A percentile compares a stretch with the other conserved stretches of the same genome.
Conservation (phyloP, 2,113 vertebrate species). For the Brienomyrus longianalis region DNA sequence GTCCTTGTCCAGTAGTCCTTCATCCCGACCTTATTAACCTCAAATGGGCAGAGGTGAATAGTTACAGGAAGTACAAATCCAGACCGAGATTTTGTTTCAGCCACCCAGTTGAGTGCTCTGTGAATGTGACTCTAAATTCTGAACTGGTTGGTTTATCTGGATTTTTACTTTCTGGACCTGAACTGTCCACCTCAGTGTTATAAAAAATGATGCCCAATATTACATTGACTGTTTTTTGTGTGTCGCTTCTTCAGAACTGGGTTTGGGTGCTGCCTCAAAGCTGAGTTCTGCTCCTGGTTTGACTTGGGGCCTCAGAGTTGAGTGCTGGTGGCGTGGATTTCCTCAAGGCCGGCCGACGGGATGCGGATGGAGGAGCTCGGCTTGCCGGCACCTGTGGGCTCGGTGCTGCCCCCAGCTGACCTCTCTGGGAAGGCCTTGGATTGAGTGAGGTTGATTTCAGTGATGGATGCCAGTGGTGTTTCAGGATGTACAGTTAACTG, state of each 20-base stretch:
- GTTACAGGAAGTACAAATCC: neutral
- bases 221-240: neutral
- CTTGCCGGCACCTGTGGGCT: constrained; percentile 34
- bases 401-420: constrained; percentile 33
- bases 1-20: neutral
- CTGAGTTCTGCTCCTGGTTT: neutral
- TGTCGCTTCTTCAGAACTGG: neutral
- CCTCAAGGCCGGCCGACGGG: constrained; percentile 61
- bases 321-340: constrained; percentile 44
- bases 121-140: neutral
- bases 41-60: neutral
- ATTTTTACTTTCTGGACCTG: neutral
- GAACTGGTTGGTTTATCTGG: neutral
- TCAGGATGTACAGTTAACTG: constrained; percentile 54
- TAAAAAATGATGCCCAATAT: neutral
- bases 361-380: constrained; percentile 47
- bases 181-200: neutral
- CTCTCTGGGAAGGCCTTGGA: constrained; percentile 36
- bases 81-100: neutral
- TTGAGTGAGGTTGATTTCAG: constrained; percentile 19
- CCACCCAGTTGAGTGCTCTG: neutral
- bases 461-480: constrained; percentile 24
- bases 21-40: neutral
- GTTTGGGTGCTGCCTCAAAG: neutral
- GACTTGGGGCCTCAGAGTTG: constrained; percentile 31